phyloP scores from a whole-genome alignment of 1,140 invertebrate species.

The Eurosta solidaginis region DNA sequence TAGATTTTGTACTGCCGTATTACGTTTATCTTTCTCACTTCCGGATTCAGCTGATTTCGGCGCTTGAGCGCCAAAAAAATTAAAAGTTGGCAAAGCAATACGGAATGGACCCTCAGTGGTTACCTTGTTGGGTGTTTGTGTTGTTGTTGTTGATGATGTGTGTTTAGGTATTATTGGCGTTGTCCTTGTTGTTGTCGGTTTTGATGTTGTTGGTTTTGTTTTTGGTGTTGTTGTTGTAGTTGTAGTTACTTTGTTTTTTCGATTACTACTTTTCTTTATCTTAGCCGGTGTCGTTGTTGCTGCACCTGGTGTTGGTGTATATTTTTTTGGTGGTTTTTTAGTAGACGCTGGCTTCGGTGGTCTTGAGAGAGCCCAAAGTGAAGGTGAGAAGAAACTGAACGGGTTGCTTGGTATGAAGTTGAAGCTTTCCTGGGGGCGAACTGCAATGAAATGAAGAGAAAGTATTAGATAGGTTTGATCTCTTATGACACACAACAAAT shows the following conservation, averaged over 20 bases:
- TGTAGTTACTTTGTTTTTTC: constrained; percentile 40
- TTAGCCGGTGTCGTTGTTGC: constrained; percentile 50
- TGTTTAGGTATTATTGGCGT: not conserved
- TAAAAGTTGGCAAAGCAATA: constrained; percentile 55
- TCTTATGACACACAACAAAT: no score
- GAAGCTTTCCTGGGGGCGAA: not conserved
- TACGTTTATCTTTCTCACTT: constrained; percentile 52
- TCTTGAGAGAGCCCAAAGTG: constrained; percentile 29
- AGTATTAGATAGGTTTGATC: no score
- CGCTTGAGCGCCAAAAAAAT: constrained; percentile 43
- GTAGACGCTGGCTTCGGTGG: constrained; percentile 42
- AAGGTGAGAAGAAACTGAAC: constrained; percentile 19
- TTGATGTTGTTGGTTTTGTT: not conserved
- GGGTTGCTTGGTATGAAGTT: not conserved
- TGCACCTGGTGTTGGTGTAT: constrained; percentile 53
- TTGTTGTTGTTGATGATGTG: constrained; percentile 16
- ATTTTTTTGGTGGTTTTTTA: constrained; percentile 62
- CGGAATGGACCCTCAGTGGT: constrained; percentile 51
- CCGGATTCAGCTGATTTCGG: constrained; percentile 20
- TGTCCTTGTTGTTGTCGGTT: constrained; percentile 12
- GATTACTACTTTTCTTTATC: constrained; percentile 57
- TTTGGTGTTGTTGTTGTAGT: not conserved
- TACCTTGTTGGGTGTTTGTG: constrained; percentile 29
- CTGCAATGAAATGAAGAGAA: not conserved
- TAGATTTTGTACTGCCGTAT: constrained; percentile 37